Base-by-base conservation (phyloP, 92 coral and sea anemone species). In the Zoanthus solanderi region DNA sequence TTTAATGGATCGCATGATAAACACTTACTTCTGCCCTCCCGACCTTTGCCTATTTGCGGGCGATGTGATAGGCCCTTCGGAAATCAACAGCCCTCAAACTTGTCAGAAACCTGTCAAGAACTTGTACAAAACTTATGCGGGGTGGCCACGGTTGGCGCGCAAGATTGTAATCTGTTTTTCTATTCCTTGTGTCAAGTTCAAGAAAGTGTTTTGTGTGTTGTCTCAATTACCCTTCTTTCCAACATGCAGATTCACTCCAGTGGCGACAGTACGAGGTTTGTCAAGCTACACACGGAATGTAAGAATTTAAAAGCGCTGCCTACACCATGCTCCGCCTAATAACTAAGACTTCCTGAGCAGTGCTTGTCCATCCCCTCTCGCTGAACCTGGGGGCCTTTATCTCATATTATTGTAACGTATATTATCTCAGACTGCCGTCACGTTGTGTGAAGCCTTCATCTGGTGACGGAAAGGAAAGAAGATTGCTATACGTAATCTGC, bases 281-380 rank as follows among this genome's bases (percentile, higher is more conserved):
- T 81, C 42, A 65, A 67, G 63, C 75, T 81, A 65, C 85, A 81
- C 42, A 81, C 85, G 8, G 85, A 81, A 13, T 81, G 85, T 18
- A 81, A 81, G 60, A 66, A 46, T 14, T 63, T 81, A 52, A 81
- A 81, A 18, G n/a, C 65, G 23, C 60, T 81, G 71, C 75, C 85
- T 71, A 37, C 50, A 32, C 85, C 75, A 45, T 44, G 46, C 42
- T 54, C 74, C 54, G n/a, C 60, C 8, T 32, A 52, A 17, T 50
- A 37, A 84, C 46, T 30, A 7, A 23, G 30, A 28, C 6, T 44
- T 12, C 75, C 34, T 69, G 46, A 31, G 30, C 46, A 30, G 17
- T 28, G 9, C 16, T 10, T 34, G 30, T 69, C n/a, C 47, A 69
- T 0, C 6, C 30, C 0, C 2, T 11, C 15, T 10, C 46, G 0